Base-by-base conservation (phyloP, 2,888 invertebrate genomes). In the Drosophila colorata region DNA sequence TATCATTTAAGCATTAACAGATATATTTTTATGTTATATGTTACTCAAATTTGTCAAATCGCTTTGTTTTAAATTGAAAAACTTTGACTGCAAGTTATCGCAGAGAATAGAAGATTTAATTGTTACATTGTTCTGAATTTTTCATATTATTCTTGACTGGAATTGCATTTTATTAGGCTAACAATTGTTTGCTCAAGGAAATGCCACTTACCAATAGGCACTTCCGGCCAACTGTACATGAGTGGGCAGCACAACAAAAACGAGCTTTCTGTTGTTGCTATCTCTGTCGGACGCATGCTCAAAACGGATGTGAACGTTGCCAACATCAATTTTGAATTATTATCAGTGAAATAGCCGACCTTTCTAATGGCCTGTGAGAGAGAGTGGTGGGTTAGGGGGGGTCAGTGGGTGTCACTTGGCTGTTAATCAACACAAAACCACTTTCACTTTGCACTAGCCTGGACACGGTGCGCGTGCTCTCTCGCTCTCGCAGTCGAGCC, bases 331-430 rank as follows among this genome's bases (percentile, higher is more conserved):
- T 58, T 55, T 8, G 49, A 56, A 56, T 64, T 85, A 87, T 85
- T 85, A 85, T 85, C 85, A 85, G 89, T 83, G 66, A 85, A 88
- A 79, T 85, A 76, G 71, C 73, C 76, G 82, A 83, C 83, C 83
- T 83, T 83, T 82, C 66, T 64, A 72, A 75, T 59, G 59, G 48
- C n/a, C 9, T 20, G 41, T n/a, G 18, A 31, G 41, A 38, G 28
- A 35, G 44, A 60, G 18, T 4, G 7, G 37, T 56, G 77, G n/a
- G 8, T 9, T 33, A 44, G 58, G 40, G 51, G 40, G 66, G 37
- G 13, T 0, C 9, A 28, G 23, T 44, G 51, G 40, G n/a, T 38
- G 33, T 28, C 37, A 41, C 43, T 69, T 41, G 63, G 38, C 67
- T 74, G 76, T 76, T 88, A 87, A 87, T 87, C 84, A 88, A 80